Evolutionary conservation across 2,888 invertebrate species (phyloP), one percentile per base, ranked within the genome.

Genomic region (Teinopalpus imperialis): DNA sequence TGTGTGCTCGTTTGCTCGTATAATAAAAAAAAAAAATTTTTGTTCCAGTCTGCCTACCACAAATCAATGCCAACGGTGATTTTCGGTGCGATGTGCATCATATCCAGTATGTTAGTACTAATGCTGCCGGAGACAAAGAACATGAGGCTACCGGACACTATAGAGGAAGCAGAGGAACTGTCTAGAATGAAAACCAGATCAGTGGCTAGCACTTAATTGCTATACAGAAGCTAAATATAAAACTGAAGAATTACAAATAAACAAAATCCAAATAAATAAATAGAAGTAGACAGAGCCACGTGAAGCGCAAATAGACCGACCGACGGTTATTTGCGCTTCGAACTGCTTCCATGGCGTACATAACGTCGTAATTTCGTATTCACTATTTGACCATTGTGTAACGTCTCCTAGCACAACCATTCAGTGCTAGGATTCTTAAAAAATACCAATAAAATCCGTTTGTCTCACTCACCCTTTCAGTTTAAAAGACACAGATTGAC

Each of bases 101-200:
- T 91, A 34, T 92, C 93, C 29, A 92, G 91, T 8, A 48, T 89
- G n/a, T 66, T 93, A 43, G 91, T 93, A 0, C 69, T 93, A 10
- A 74, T 91, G 57, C 91, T 94, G 45, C 94, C 94, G 0, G 94
- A 94, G 70, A 94, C 94, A 0, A 74, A 90, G 37, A 92, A 93
- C 58, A 89, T 90, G 52, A 90, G 92, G 54, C 75, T 92, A 0
- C 91, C 91, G 0, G 94, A 94, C 75, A 94, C 93, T 1, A 90
- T 94, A 13, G 90, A 90, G 53, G 93, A 94, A 59, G 93, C 93
- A 0, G 92, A 91, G 69, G 86, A 89, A 10, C 61, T 87, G 0
- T 85, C 83, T 9, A 65, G 67, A 43, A 68, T 69, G 60, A 77
- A 70, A 56, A 69, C 57, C 49, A 76, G 74, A 59, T 52, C 64